Conservation (phyloP, 2,888 invertebrate species). For the Tribolium freemani region DNA sequence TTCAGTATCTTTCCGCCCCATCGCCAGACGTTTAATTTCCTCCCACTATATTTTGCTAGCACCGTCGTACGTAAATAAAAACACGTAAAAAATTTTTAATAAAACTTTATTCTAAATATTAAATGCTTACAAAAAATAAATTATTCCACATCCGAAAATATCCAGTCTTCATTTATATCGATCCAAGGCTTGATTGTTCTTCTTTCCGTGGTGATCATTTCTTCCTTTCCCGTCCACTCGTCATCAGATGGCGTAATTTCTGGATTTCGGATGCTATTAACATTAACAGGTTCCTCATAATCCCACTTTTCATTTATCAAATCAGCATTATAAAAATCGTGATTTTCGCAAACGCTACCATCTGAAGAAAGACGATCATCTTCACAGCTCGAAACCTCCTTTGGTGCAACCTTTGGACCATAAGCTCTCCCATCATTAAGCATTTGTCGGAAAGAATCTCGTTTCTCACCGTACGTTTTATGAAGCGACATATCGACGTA, state of each 20-base stretch:
- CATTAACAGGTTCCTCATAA: slow-evolving; percentile 1
- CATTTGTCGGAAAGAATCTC: slow-evolving; percentile 1
- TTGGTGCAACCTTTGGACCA: background rate
- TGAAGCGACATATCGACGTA: slow-evolving; percentile 9
- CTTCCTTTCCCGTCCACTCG: slow-evolving; percentile 24
- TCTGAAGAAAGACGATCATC: background rate
- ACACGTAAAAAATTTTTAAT: background rate
- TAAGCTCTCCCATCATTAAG: background rate
- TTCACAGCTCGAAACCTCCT: background rate
- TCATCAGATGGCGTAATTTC: slow-evolving; percentile 36
- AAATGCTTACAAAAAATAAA: background rate
- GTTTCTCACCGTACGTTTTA: background rate
- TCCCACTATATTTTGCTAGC: slow-evolving; percentile 29
- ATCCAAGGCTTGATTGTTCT: background rate
- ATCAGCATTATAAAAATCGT: background rate
- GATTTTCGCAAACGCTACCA: background rate
- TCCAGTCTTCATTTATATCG: slow-evolving; percentile 35
- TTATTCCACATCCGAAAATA: slow-evolving; percentile 34
- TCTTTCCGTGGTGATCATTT: background rate
- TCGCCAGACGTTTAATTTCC: slow-evolving; percentile 37
- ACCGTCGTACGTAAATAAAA: background rate
- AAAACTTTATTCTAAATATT: background rate
- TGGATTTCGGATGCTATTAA: background rate
- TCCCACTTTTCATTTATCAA: slow-evolving; percentile 29
- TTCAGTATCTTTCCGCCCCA: slow-evolving; percentile 15